phyloP scores from a whole-genome alignment of 2,888 invertebrate species.

The Lottia gigantea region DNA sequence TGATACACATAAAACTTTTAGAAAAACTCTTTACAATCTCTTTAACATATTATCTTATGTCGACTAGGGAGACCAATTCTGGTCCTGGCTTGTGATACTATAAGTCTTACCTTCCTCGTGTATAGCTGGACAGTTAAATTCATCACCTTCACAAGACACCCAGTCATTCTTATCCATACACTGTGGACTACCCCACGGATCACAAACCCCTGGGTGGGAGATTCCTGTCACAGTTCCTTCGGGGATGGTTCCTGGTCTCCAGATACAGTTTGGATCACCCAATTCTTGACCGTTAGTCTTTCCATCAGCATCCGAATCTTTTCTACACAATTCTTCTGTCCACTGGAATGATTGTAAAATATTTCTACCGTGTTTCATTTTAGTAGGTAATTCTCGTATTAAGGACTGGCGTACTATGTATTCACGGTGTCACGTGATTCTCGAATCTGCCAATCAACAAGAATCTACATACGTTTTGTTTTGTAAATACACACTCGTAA shows the following conservation, averaged over 20 bases:
- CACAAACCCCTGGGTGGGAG: slow-evolving; percentile 21
- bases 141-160: slow-evolving; percentile 24
- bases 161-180: slow-evolving; percentile 27
- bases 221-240: background rate
- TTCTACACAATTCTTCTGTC: slow-evolving; percentile 23
- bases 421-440: too few species aligned
- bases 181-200: slow-evolving; percentile 21
- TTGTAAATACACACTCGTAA: too few species aligned
- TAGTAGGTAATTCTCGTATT: too few species aligned
- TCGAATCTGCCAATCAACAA: too few species aligned
- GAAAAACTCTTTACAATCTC: too few species aligned
- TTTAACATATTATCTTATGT: too few species aligned
- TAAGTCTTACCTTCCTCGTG: slow-evolving; percentile 22
- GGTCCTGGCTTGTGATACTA: too few species aligned
- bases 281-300: slow-evolving; percentile 27
- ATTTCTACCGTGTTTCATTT: too few species aligned
- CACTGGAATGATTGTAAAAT: slow-evolving; percentile 14
- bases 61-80: too few species aligned
- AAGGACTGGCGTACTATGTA: too few species aligned
- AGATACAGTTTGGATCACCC: slow-evolving; percentile 29
- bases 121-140: slow-evolving; percentile 24
- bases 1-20: too few species aligned
- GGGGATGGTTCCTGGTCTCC: slow-evolving; percentile 16
- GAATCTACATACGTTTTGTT: too few species aligned
- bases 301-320: slow-evolving; percentile 29